These are phyloP conservation scores for Elgaria multicarinata DNA, from an alignment of 2,113 vertebrate species.

Conservation along the genomic window DNA sequence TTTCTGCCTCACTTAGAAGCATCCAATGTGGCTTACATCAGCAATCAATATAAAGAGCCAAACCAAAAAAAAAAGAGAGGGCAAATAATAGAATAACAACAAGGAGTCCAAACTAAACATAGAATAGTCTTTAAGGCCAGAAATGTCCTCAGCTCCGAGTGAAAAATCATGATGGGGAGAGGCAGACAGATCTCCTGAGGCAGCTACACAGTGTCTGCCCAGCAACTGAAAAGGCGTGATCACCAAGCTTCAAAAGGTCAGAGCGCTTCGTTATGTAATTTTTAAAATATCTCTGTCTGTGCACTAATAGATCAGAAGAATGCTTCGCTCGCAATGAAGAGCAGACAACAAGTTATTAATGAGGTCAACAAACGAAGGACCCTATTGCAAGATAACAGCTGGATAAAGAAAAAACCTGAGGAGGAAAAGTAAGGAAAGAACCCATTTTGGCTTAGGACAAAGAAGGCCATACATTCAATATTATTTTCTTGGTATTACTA, in stretches of 20 bases:
- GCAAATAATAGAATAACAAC: not conserved
- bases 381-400: constrained; percentile 89
- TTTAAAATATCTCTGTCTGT: constrained; percentile 24
- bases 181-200: not conserved
- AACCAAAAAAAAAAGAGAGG: not conserved
- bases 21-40: not conserved
- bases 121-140: not conserved
- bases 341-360: constrained; percentile 73
- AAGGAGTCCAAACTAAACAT: not conserved
- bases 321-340: constrained; percentile 61
- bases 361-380: constrained; percentile 82
- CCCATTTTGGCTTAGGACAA: not conserved
- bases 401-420: constrained; percentile 86
- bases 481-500: not conserved
- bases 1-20: not conserved
- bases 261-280: not conserved
- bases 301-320: constrained; percentile 68
- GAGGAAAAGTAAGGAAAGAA: constrained; percentile 78
- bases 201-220: not conserved
- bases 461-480: not conserved
- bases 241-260: not conserved
- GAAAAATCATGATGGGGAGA: not conserved
- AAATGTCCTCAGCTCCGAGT: not conserved
- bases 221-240: not conserved
- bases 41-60: not conserved